These are phyloP conservation scores for Upupa epops DNA, from an alignment of 2,113 vertebrate species.

Conservation along the genomic window DNA sequence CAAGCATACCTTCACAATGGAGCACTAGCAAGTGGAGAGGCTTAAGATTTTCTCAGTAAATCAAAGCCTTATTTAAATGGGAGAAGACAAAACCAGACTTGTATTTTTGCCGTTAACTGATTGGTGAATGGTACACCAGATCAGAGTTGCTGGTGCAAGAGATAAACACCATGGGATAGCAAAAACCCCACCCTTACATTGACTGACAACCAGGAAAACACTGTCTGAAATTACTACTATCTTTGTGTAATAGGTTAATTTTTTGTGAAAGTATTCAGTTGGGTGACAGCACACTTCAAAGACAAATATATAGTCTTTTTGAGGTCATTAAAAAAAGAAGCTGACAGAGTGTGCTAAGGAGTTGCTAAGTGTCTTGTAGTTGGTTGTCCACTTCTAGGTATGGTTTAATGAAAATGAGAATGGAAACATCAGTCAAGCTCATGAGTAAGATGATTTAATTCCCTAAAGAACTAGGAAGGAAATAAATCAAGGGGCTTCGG, in stretches of 20 bases:
- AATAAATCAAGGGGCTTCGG: neutral
- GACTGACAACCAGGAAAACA: neutral
- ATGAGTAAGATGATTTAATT: neutral
- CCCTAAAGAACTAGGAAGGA: neutral
- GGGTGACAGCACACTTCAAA: neutral
- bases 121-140: too few species aligned
- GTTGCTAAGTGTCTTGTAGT: neutral
- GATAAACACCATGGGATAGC: neutral
- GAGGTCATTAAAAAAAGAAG: neutral
- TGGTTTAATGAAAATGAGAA: neutral
- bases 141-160: neutral
- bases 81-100: neutral
- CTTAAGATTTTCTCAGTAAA: neutral
- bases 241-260: neutral
- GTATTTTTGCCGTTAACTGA: neutral
- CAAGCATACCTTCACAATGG: neutral
- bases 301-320: neutral
- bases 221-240: neutral
- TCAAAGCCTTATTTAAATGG: neutral
- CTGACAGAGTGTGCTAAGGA: neutral
- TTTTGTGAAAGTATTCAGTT: neutral
- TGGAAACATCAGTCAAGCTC: neutral
- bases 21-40: neutral
- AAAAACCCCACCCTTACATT: neutral
- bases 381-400: neutral